Base-by-base conservation (phyloP, 2,888 invertebrate species). In the Cabera pusaria region DNA sequence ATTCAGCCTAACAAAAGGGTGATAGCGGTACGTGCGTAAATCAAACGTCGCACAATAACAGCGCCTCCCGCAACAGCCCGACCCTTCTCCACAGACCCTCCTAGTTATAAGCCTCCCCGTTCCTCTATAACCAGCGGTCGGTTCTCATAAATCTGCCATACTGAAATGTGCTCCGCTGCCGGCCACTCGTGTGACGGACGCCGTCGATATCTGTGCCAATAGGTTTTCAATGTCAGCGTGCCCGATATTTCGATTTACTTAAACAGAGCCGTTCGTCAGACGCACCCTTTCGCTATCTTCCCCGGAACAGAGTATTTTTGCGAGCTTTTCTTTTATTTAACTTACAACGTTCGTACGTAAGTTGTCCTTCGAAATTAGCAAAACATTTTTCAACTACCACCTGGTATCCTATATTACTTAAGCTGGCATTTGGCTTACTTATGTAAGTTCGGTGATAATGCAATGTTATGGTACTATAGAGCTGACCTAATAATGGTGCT, bases 11-110 rank as follows among this genome's bases (percentile, higher is more conserved):
- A 87, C 87, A 87, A 86, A 84, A 84, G 87, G 86, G 84, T 84
- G 86, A 86, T 85, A 85, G 84, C 85, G 78, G 80, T 82, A 72
- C 81, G 81, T 86, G 83, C 85, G 86, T 87, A 87, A 87, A 87
- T 87, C 87, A 87, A 86, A 84, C 82, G 83, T 82, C 82, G 82
- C 72, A 87, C 85, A 87, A 87, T 87, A 86, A 84, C 85, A 81
- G 76, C 64, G 63, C 77, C 84, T 70, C 78, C 81, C 79, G 71
- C 69, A 59, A 57, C 66, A 71, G 57, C 72, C 73, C 63, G 53
- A 58, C 69, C 69, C 69, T 66, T 63, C 64, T 64, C 69, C 72
- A 62, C 59, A 64, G 60, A 56, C 64, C 65, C 72, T 60, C 66
- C 71, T 68, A 61, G 65, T 68, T 64, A 67, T 68, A 63, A 62